phyloP scores from a whole-genome alignment of 2,888 invertebrate species.

The Listrodromus nycthemerus region DNA sequence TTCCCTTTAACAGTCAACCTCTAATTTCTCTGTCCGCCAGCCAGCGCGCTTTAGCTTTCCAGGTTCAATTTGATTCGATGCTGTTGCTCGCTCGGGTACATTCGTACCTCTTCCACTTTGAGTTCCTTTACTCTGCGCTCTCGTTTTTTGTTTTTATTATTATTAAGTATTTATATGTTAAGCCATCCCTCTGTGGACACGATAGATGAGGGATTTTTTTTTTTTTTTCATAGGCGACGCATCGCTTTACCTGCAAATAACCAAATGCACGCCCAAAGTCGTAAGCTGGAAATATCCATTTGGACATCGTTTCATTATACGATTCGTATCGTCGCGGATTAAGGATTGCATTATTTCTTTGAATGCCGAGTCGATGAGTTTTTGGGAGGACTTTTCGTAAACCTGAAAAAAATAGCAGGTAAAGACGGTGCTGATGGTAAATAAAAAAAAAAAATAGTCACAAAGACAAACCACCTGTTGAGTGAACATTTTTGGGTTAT shows the following conservation, averaged over 20 bases:
- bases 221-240: too few relatives aligned
- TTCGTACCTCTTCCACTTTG: conserved; percentile 57
- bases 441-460: neutral
- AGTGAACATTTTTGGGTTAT: too few relatives aligned
- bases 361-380: neutral
- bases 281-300: neutral
- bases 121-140: conserved; percentile 40
- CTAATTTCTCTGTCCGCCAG: conserved; percentile 63
- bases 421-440: neutral
- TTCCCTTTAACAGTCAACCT: conserved; percentile 43
- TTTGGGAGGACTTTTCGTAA: neutral
- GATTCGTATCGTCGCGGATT: neutral
- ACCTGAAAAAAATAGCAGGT: neutral
- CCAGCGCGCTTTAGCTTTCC: conserved; percentile 35
- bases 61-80: conserved; percentile 69
- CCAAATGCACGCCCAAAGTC: neutral
- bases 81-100: conserved; percentile 38
- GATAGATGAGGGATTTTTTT: neutral
- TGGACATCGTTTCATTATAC: neutral
- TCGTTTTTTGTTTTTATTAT: neutral
- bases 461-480: too few relatives aligned
- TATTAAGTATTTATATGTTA: neutral
- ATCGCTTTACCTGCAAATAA: neutral
- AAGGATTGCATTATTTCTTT: neutral
- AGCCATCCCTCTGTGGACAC: neutral